Conservation (phyloP, 1,140 invertebrate genomes). For the Sminthurides bifidus region DNA sequence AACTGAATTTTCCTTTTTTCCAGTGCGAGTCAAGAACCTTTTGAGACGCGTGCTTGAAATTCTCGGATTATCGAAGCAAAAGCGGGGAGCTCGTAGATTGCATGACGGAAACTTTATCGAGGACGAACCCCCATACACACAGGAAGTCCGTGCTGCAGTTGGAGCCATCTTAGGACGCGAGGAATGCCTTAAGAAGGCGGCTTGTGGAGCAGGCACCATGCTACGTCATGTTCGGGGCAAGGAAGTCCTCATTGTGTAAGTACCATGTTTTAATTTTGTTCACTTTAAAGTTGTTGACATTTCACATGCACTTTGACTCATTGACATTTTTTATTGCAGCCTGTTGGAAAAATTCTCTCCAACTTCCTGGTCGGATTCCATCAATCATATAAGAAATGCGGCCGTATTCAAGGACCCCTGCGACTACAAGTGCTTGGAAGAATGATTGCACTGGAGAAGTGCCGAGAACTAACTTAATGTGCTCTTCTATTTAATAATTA, state of each 20-base stretch:
- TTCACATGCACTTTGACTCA: not conserved
- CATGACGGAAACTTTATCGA: constrained; percentile 8
- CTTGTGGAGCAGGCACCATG: constrained; percentile 26
- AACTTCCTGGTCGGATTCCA: constrained; percentile 20
- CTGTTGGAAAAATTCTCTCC: constrained; percentile 24
- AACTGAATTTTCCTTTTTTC: not conserved
- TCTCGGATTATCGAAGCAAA: constrained; percentile 11
- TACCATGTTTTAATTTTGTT: not conserved
- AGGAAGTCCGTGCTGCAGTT: constrained; percentile 25
- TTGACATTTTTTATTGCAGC: constrained; percentile 12
- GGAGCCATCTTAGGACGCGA: constrained; percentile 23
- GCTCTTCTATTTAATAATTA: too few relatives aligned
- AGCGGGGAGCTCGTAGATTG: constrained; percentile 15
- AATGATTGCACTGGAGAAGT: too few relatives aligned
- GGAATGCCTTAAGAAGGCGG: constrained; percentile 23
- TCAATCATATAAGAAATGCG: constrained; percentile 19
- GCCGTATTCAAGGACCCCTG: constrained; percentile 23
- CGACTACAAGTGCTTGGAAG: constrained; percentile 24
- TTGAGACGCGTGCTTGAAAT: constrained; percentile 19
- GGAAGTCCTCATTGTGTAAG: constrained; percentile 29
- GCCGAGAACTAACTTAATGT: too few relatives aligned
- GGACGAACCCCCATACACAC: constrained; percentile 2
- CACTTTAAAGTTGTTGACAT: not conserved
- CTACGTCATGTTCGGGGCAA: constrained; percentile 23
- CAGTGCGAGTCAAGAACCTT: constrained; percentile 10